Evolutionary conservation across 1,140 invertebrate genomes (phyloP), one percentile per base, ranked within the genome.

Genomic region (Homalodisca vitripennis): DNA sequence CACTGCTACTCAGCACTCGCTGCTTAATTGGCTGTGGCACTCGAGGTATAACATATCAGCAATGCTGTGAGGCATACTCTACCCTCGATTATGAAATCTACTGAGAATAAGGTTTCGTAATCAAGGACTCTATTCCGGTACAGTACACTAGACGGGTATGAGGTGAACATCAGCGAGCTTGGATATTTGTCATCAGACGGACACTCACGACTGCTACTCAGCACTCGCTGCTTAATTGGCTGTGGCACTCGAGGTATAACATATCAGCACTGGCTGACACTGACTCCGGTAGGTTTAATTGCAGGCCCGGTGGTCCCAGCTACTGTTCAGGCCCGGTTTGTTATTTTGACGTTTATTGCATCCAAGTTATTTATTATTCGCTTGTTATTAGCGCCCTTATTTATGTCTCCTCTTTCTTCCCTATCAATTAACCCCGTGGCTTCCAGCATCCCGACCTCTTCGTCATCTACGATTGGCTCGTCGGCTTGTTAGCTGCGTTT

Each of bases 371-470:
- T 53, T 53, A 53, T 53, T 53, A 53, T 53, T 53, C 48, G 48
- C 48, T 53, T 22, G 48, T 53, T 53, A 53, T 53, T 53, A 53
- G 12, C 48, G 3, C 12, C 12, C 20, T 53, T 53, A 53, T 53
- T 53, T 53, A 53, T 53, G 48, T 22, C 48, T 20, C 48, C 34
- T 17, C 6, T 6, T 41, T 53, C 48, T 53, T 6, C 12, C 48
- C 48, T 53, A 53, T 53, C 48, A 53, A 53, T 53, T 53, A 53
- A 53, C 48, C 20, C 12, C n/a, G n/a, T n/a, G n/a, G n/a, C n/a
- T n/a, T n/a, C n/a, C n/a, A n/a, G n/a, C n/a, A n/a, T n/a, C n/a
- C n/a, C 17, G 6, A 17, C 34, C 34, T 41, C 34, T 41, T 17
- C 34, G 34, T 41, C 34, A 41, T 41, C 6, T 41, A 41, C 17